These are phyloP conservation scores for Tenrec ecaudatus DNA, from an alignment of 2,113 vertebrate genomes.

Conservation along the genomic window DNA sequence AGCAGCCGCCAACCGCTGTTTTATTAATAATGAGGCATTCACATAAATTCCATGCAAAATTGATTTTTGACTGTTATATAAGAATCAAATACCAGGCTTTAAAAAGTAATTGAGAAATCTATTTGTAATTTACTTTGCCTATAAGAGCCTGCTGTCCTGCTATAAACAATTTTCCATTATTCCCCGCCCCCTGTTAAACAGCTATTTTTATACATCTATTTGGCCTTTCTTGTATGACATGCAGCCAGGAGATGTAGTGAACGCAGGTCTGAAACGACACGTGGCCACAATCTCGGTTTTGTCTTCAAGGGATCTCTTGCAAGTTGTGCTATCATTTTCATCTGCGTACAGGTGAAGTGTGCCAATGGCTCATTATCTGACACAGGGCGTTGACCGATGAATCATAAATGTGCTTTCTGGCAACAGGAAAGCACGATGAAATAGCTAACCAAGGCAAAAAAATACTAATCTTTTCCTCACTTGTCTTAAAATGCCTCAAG, in stretches of 20 bases:
- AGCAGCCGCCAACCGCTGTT: constrained; percentile 82
- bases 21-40: constrained; percentile 88
- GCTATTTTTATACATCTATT: constrained; percentile 85
- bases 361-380: constrained; percentile 83
- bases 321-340: constrained; percentile 78
- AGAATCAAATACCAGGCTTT: constrained; percentile 85
- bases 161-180: constrained; percentile 86
- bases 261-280: constrained; percentile 82
- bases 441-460: not conserved
- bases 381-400: constrained; percentile 68
- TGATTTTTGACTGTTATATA: constrained; percentile 88
- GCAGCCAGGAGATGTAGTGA: constrained; percentile 82
- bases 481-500: constrained; percentile 34
- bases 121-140: constrained; percentile 86
- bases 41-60: constrained; percentile 87
- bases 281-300: constrained; percentile 73
- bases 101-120: constrained; percentile 89
- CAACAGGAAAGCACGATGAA: constrained; percentile 46
- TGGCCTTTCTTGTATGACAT: constrained; percentile 82
- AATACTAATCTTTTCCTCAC: constrained; percentile 8
- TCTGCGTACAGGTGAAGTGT: constrained; percentile 75
- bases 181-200: constrained; percentile 83
- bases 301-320: constrained; percentile 74
- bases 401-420: constrained; percentile 66
- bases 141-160: constrained; percentile 80